phyloP scores from a whole-genome alignment of 2,113 vertebrate genomes.

The Neofelis nebulosa region DNA sequence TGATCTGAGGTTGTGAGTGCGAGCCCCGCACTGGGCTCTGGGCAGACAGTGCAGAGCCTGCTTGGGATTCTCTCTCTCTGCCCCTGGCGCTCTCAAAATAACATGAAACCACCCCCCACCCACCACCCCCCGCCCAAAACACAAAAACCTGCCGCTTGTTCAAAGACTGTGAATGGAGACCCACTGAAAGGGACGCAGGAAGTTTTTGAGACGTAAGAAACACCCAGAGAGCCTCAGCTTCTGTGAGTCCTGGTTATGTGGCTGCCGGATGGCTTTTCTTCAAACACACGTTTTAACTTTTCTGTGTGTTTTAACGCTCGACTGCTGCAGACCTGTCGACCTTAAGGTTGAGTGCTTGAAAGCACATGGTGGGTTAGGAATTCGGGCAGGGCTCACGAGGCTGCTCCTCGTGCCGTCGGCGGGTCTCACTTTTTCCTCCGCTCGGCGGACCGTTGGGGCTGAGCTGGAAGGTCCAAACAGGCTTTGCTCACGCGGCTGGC shows the following conservation, averaged over 20 bases:
- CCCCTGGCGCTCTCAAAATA: too few relatives aligned
- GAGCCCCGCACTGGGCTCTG: too few relatives aligned
- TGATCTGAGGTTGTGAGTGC: too few relatives aligned
- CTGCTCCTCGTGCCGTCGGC: accelerated
- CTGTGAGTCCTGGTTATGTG: accelerated
- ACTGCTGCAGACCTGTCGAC: neutral
- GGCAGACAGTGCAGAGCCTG: too few relatives aligned
- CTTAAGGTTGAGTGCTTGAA: neutral
- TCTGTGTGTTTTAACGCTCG: neutral
- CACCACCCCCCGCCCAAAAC: too few relatives aligned
- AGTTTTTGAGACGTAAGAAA: neutral
- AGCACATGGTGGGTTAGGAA: neutral
- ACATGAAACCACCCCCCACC: too few relatives aligned
- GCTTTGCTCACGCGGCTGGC: accelerated
- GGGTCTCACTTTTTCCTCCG: neutral
- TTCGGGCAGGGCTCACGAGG: neutral
- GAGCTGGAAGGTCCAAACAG: neutral
- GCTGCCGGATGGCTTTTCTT: neutral
- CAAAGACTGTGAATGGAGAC: neutral
- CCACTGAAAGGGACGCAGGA: neutral
- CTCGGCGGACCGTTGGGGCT: accelerated
- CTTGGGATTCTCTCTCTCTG: too few relatives aligned
- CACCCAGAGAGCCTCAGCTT: accelerated
- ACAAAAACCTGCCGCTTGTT: neutral
- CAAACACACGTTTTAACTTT: neutral